phyloP scores from a whole-genome alignment of 2,888 invertebrate genomes.

The Alsophila aescularia region DNA sequence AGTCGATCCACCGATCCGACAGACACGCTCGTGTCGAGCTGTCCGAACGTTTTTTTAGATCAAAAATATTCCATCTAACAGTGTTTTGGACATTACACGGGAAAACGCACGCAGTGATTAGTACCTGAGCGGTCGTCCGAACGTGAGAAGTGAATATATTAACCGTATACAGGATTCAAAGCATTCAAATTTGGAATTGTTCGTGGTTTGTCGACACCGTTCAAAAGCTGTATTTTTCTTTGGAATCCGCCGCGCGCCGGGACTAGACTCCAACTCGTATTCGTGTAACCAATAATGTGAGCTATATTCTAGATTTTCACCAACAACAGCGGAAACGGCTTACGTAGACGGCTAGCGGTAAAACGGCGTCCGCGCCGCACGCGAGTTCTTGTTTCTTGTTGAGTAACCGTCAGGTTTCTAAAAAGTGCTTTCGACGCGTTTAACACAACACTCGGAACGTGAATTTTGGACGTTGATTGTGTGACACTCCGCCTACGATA shows the following conservation, averaged over 20 bases:
- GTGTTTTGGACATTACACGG: conserved; percentile 42
- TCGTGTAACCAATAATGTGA: conserved; percentile 71
- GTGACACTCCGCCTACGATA: conserved; percentile 41
- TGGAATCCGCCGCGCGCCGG: conserved; percentile 43
- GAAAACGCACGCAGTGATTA: conserved; percentile 42
- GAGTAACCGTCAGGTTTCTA: conserved; percentile 79
- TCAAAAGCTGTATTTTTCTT: conserved; percentile 51
- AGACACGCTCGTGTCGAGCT: conserved; percentile 66
- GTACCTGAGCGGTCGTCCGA: conserved; percentile 43
- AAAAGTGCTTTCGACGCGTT: conserved; percentile 68
- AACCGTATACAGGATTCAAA: conserved; percentile 44
- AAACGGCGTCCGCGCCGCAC: conserved; percentile 76
- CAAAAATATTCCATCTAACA: conserved; percentile 60
- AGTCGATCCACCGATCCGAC: conserved; percentile 75
- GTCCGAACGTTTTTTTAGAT: conserved; percentile 47
- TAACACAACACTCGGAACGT: conserved; percentile 49
- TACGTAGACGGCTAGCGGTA: conserved; percentile 82
- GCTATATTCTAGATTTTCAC: conserved; percentile 81
- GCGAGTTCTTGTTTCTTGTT: conserved; percentile 72
- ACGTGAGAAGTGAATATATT: conserved; percentile 52
- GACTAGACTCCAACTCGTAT: conserved; percentile 55
- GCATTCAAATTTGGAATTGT: conserved; percentile 51
- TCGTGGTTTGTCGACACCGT: conserved; percentile 53
- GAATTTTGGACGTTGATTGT: conserved; percentile 52
- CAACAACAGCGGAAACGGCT: conserved; percentile 79